Base-by-base conservation (phyloP, 2,113 vertebrate species). In the Stictonetta naevosa region DNA sequence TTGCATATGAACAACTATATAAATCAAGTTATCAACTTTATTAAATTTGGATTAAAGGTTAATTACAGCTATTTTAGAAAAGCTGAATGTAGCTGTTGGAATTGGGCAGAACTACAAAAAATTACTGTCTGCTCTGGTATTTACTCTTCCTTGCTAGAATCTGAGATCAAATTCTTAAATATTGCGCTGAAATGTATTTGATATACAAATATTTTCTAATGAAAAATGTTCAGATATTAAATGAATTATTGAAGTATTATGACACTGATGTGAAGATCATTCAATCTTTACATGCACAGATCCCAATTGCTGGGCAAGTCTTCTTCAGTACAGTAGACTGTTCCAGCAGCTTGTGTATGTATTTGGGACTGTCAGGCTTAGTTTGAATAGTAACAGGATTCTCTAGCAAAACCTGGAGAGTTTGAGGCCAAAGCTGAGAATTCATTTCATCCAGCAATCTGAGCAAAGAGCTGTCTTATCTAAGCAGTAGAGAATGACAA, bases 11-110 rank as follows among this genome's bases (percentile, higher is more conserved):
- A 81, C 29, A 93, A 76, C 52, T 75, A 92, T 68, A 95, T 67
- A 93, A 74, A 93, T 81, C 83, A 94, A 96, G 84, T 95, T 71
- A 81, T 76, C 6, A 3, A 31, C 11, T 92, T 83, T 85, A 96
- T 95, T 94, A 97, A 95, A 83, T 94, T 93, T 91, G 79, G 23
- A 95, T 96, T 97, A 95, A 97, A 95, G 80, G 69, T 86, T 96
- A 94, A 94, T 97, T 92, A 88, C 81, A 92, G 82, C 72, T 93
- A 60, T 97, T 95, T 97, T 94, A 95, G 82, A 92, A 85, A 91
- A 16, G 44, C 56, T 92, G 80, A 89, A 80, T 94, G 68, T 42
- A 90, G 91, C 86, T 88, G 83, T 86, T 87, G 96, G 73, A 92
- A 97, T 96, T 96, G 86, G 89, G 50, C 53, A 95, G 80, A 93